Conservation (phyloP, 2,888 invertebrate genomes). For the Sphaerolaimus hirsutus region DNA sequence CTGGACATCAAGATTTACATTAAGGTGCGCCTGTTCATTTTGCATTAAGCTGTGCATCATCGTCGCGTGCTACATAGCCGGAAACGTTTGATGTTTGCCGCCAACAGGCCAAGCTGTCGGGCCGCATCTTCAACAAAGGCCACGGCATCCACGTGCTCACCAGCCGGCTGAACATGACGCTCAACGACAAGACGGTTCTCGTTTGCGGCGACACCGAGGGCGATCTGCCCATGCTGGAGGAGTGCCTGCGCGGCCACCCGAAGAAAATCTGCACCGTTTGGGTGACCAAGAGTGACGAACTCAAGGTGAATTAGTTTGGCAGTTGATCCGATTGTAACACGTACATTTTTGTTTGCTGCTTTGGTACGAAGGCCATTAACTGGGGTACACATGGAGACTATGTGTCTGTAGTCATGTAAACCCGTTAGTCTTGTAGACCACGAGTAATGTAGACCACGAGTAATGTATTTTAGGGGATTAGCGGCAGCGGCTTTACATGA, state of each 20-base stretch:
- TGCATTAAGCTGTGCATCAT: neutral
- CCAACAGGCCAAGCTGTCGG: conserved; percentile 11
- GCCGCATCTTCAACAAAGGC: conserved; percentile 21
- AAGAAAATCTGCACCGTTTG: conserved; percentile 20
- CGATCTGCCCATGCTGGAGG: conserved; percentile 22
- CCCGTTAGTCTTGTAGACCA: no score
- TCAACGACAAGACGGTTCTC: conserved; percentile 16
- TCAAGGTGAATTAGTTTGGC: conserved; percentile 8
- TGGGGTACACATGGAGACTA: no score
- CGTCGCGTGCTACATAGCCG: neutral
- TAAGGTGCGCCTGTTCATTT: conserved; percentile 9
- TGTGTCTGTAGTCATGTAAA: no score
- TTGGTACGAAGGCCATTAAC: no score
- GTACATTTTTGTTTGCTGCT: no score
- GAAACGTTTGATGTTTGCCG: neutral
- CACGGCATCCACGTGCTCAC: conserved; percentile 19
- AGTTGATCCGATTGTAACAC: neutral
- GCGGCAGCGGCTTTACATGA: no score
- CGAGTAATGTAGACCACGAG: no score
- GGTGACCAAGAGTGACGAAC: conserved; percentile 14
- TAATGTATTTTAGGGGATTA: no score
- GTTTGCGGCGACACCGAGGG: conserved; percentile 23
- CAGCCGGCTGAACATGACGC: conserved; percentile 16
- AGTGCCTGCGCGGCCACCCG: conserved; percentile 16
- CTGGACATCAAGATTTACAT: conserved; percentile 20